Percentiles rank a stretch among this genome's conserved stretches.
Evolutionary conservation across 2,797 vertebrate genomes (phyloP).

Genomic region (Yasuhikotakia modesta): DNA sequence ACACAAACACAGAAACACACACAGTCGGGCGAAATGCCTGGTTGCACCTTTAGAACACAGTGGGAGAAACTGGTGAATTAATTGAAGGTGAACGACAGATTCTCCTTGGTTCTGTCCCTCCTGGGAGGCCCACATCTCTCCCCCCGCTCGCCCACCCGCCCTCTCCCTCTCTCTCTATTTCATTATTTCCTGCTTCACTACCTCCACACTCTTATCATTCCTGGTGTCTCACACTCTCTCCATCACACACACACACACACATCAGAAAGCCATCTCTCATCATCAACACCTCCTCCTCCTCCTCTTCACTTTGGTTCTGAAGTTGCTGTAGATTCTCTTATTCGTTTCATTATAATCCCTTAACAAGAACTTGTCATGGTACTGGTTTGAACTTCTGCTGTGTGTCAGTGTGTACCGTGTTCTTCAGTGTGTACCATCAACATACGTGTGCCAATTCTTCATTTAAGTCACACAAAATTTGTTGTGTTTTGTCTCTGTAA

Average conservation of each 20-base stretch:
- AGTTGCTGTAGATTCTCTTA: constrained; percentile 30
- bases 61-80: constrained; percentile 74
- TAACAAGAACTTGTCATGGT: not conserved
- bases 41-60: constrained; percentile 58
- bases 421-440: not conserved
- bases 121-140: constrained; percentile 61
- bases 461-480: not conserved
- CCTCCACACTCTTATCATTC: constrained; percentile 66
- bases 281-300: constrained; percentile 17
- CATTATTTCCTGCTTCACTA: constrained; percentile 77
- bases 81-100: constrained; percentile 81
- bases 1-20: constrained; percentile 37
- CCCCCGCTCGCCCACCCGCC: constrained; percentile 55
- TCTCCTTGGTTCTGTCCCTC: constrained; percentile 72
- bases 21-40: constrained; percentile 46
- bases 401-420: not conserved
- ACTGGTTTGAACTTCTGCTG: not conserved
- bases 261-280: constrained; percentile 50
- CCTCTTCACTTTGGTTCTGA: constrained; percentile 28
- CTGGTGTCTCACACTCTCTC: constrained; percentile 49
- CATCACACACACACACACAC: constrained; percentile 43
- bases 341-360: constrained; percentile 13
- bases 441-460: not conserved
- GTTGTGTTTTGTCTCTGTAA: not conserved
- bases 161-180: constrained; percentile 66